Evolutionary conservation across 2,888 invertebrate species (phyloP).

Genomic region (Cetonia aurata): DNA sequence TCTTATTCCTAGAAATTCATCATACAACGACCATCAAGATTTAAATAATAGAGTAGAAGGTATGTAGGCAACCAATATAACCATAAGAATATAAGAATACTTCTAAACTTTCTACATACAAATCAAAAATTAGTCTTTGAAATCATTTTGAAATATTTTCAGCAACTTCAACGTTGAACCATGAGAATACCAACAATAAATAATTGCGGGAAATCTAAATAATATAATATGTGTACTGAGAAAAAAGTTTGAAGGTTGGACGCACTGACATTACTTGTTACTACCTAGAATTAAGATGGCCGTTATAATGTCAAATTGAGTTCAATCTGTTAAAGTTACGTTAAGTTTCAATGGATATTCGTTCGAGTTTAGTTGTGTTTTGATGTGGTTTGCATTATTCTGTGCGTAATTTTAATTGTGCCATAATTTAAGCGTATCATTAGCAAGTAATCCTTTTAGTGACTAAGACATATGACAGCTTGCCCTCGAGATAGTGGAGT

Average conservation of each 20-base stretch:
- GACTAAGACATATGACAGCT: slow-evolving; percentile 19
- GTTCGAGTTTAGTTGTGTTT: slow-evolving; percentile 14
- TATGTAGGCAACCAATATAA: neutral
- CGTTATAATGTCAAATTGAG: slow-evolving; percentile 30
- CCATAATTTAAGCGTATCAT: slow-evolving; percentile 24
- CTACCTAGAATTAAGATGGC: slow-evolving; percentile 29
- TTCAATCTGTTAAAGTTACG: slow-evolving; percentile 33
- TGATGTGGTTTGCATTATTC: slow-evolving; percentile 19
- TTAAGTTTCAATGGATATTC: slow-evolving; percentile 29
- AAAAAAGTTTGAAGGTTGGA: slow-evolving; percentile 18
- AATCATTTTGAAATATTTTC: no score
- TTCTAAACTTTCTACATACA: no score
- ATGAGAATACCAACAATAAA: no score
- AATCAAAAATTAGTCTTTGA: no score
- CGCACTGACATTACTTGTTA: slow-evolving; percentile 6
- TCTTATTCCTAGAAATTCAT: no score
- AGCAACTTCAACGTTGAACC: no score
- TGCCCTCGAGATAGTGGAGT: slow-evolving; percentile 14
- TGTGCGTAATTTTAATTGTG: slow-evolving; percentile 21
- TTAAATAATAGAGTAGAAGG: no score
- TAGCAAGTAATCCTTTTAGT: slow-evolving; percentile 13
- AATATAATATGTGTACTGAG: neutral
- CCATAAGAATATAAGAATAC: neutral
- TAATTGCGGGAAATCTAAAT: neutral
- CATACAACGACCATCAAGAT: no score